Percentiles rank a stretch among this genome's conserved stretches.
Evolutionary conservation across 2,797 vertebrate genomes (phyloP).

Genomic region (Gambusia yucatana): DNA sequence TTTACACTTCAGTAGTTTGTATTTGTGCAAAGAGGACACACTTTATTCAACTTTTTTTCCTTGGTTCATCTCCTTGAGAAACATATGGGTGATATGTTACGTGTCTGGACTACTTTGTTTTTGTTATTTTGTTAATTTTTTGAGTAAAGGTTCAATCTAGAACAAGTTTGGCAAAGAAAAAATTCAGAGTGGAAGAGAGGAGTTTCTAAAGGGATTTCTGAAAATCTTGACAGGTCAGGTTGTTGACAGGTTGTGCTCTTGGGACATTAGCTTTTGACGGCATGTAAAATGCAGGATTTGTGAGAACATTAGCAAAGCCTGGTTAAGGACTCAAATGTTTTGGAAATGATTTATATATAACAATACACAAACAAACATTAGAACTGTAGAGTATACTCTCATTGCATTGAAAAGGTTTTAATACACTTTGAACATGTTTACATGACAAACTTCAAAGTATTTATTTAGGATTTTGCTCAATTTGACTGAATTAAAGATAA

Average conservation of each 20-base stretch:
- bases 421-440: not conserved
- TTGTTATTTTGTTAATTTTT: not conserved
- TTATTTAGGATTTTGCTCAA: not conserved
- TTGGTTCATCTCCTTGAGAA: slow-evolving; percentile 35
- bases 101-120: slow-evolving; percentile 1
- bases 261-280: slow-evolving; percentile 19
- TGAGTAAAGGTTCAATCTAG: slow-evolving; percentile 36
- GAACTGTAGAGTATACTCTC: not conserved
- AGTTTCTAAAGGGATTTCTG: not conserved
- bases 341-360: not conserved
- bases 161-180: slow-evolving; percentile 54
- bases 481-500: not conserved
- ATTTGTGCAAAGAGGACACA: slow-evolving; percentile 51
- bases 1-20: slow-evolving; percentile 59
- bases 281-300: slow-evolving; percentile 3
- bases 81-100: slow-evolving; percentile 34
- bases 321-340: slow-evolving; percentile 24
- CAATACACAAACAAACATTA: not conserved
- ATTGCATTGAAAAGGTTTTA: not conserved
- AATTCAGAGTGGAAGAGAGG: slow-evolving; percentile 47
- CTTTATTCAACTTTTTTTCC: slow-evolving; percentile 58
- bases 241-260: slow-evolving; percentile 21
- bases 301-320: not conserved
- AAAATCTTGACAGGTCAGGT: slow-evolving; percentile 24
- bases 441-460: not conserved